A percentile compares a stretch with the other conserved stretches of the same genome.
These are phyloP conservation scores for Dasysyrphus albostriatus DNA, from an alignment of 2,888 invertebrate genomes.

Conservation along the genomic window DNA sequence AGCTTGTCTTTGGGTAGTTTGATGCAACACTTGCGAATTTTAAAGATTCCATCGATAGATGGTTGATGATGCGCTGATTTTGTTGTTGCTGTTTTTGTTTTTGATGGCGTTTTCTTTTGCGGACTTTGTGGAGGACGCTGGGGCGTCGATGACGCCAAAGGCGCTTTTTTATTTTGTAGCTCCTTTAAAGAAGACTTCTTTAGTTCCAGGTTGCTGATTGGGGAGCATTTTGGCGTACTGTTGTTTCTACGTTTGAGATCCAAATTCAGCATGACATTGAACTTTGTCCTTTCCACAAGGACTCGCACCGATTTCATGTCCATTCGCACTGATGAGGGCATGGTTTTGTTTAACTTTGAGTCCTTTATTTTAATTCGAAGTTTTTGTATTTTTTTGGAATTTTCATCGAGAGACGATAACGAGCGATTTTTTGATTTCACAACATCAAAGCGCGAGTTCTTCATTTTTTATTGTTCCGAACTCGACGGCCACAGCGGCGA, in stretches of 20 bases:
- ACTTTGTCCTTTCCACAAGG: constrained; percentile 64
- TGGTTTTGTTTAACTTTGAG: constrained; percentile 6
- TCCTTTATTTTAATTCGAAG: constrained; percentile 6
- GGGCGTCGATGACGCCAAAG: constrained; percentile 16
- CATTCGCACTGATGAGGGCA: constrained; percentile 9
- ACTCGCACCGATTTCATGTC: constrained; percentile 61
- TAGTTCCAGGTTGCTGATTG: neutral
- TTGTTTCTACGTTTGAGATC: neutral
- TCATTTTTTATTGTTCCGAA: neutral
- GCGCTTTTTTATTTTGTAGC: neutral
- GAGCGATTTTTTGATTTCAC: constrained; percentile 23
- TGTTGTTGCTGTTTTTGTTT: neutral
- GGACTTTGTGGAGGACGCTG: neutral
- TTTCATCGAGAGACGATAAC: constrained; percentile 45
- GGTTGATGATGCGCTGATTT: neutral
- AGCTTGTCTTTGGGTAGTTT: constrained; percentile 60
- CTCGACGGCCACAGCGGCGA: neutral
- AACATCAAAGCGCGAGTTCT: neutral
- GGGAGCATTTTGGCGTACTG: neutral
- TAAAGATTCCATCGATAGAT: constrained; percentile 22
- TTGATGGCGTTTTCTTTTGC: neutral
- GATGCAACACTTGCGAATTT: constrained; percentile 58
- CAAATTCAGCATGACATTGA: constrained; percentile 55
- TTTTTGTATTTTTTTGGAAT: constrained; percentile 37
- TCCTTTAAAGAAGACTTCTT: neutral